These are phyloP conservation scores for Beaufortia kweichowensis DNA, from an alignment of 2,113 vertebrate genomes.

Conservation along the genomic window DNA sequence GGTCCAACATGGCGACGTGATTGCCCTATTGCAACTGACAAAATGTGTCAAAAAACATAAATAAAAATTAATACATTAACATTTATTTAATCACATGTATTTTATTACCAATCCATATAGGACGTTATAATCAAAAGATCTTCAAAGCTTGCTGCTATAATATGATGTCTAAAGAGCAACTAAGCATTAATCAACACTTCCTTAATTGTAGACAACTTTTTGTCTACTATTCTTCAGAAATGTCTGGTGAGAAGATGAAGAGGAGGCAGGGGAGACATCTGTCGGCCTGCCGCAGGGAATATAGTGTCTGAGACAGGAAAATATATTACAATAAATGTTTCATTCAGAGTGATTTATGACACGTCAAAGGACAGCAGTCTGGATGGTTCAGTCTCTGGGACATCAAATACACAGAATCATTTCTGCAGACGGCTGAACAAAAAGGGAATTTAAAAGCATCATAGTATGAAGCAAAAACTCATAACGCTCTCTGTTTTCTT, in stretches of 20 bases:
- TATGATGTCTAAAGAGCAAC: too few species aligned
- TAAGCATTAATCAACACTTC: too few species aligned
- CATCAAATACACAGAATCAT: background rate
- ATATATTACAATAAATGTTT: slow-evolving; percentile 6
- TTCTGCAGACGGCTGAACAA: background rate
- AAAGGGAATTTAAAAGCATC: background rate
- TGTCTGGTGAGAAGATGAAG: slow-evolving; percentile 8
- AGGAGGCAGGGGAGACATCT: slow-evolving; percentile 6
- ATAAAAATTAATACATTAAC: too few species aligned
- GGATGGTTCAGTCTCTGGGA: background rate
- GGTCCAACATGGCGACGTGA: too few species aligned
- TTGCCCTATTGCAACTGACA: too few species aligned
- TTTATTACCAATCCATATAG: too few species aligned
- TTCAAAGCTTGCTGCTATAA: too few species aligned
- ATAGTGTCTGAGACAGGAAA: slow-evolving; percentile 7
- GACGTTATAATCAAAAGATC: too few species aligned
- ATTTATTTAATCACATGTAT: too few species aligned
- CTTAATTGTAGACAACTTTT: too few species aligned
- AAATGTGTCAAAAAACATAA: too few species aligned
- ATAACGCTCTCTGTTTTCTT: background rate
- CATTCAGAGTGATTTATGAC: slow-evolving; percentile 20
- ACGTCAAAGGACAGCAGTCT: background rate
- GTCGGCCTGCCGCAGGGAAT: background rate
- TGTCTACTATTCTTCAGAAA: background rate
- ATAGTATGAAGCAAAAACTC: background rate